These are phyloP conservation scores for Sminthurinus aureus DNA, from an alignment of 2,888 invertebrate genomes.

Conservation along the genomic window DNA sequence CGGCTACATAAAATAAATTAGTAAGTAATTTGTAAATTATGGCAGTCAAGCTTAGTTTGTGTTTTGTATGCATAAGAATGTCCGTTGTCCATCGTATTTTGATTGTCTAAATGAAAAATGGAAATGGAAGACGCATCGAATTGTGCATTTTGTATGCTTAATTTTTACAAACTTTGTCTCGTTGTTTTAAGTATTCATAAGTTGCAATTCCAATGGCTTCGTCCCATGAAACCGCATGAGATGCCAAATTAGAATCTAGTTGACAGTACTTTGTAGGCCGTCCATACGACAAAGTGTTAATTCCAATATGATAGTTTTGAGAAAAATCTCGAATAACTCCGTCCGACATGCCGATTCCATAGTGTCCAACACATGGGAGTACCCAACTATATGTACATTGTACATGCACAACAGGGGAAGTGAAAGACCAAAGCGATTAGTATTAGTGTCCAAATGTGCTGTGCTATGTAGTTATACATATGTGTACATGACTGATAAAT, in stretches of 20 bases:
- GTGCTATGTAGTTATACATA: too few species aligned
- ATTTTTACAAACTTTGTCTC: constrained; percentile 14
- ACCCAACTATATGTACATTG: constrained; percentile 15
- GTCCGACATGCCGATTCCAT: constrained; percentile 28
- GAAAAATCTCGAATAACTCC: constrained; percentile 14
- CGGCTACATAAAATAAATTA: neutral
- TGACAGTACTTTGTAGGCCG: constrained; percentile 17
- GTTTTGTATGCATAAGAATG: too few species aligned
- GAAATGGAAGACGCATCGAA: too few species aligned
- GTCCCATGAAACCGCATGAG: neutral
- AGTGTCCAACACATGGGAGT: constrained; percentile 19
- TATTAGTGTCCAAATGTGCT: too few species aligned
- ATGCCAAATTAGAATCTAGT: neutral
- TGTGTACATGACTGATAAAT: too few species aligned
- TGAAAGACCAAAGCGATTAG: too few species aligned
- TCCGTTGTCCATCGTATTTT: too few species aligned
- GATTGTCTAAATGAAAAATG: too few species aligned
- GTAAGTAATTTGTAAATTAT: too few species aligned
- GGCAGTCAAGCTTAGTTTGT: too few species aligned
- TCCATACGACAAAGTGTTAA: constrained; percentile 17
- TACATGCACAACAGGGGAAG: too few species aligned
- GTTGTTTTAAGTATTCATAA: constrained; percentile 10
- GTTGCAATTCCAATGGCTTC: constrained; percentile 17
- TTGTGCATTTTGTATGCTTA: too few species aligned
- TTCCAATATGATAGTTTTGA: constrained; percentile 19